Evolutionary conservation across 1,140 invertebrate species (phyloP).

Genomic region (Diorhabda elongata): DNA sequence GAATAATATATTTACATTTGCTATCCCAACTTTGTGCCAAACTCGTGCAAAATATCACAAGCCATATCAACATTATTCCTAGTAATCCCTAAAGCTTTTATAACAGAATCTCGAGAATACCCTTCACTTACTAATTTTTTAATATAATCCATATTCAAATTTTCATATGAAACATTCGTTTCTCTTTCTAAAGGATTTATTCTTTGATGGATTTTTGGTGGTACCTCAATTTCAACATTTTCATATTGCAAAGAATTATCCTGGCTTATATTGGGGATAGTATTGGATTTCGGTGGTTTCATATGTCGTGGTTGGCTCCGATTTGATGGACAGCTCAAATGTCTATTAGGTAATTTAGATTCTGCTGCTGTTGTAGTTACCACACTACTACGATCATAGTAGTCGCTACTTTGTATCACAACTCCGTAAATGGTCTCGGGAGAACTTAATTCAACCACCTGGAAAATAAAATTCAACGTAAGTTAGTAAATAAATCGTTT

Average conservation of each 20-base stretch:
- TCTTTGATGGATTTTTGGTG: conserved; percentile 33
- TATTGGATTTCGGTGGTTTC: conserved; percentile 44
- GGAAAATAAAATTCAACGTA: background rate
- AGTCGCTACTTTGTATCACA: conserved; percentile 55
- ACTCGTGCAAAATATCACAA: conserved; percentile 90
- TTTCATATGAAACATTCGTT: conserved; percentile 67
- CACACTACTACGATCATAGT: conserved; percentile 22
- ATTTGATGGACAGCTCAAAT: conserved; percentile 41
- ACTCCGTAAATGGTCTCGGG: conserved; percentile 64
- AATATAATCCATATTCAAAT: conserved; percentile 88
- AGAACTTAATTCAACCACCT: conserved; percentile 47
- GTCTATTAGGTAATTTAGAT: conserved; percentile 35
- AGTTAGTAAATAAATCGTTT: background rate
- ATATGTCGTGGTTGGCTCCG: conserved; percentile 29
- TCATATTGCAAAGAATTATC: conserved; percentile 30
- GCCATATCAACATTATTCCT: conserved; percentile 92
- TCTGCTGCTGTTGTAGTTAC: background rate
- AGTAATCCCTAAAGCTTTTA: conserved; percentile 84
- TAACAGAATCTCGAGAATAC: conserved; percentile 83
- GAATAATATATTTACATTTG: conserved; percentile 19
- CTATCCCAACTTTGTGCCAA: conserved; percentile 63
- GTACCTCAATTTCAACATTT: conserved; percentile 36
- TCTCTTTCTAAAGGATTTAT: conserved; percentile 41
- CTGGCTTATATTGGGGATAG: conserved; percentile 41
- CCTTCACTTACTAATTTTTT: conserved; percentile 81